Evolutionary conservation across 2,888 invertebrate species (phyloP).

Genomic region (Sinelater perroti): DNA sequence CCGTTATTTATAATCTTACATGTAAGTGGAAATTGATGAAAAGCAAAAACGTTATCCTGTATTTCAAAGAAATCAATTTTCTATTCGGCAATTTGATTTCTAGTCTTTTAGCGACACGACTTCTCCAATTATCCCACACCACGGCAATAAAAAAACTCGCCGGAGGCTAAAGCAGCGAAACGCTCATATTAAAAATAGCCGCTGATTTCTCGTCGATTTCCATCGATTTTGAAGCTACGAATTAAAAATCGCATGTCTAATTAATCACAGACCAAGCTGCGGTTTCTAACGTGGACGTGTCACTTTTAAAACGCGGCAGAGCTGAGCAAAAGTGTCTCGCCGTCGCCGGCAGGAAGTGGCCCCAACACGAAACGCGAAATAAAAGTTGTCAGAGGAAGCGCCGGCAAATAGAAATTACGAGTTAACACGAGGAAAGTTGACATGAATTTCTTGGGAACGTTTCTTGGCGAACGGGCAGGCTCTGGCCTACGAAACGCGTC

Average conservation of each 20-base stretch:
- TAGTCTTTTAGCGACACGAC: background rate
- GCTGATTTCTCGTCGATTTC: too few relatives aligned
- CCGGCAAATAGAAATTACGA: conserved; percentile 34
- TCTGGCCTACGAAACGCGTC: conserved; percentile 28
- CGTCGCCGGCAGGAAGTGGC: conserved; percentile 30
- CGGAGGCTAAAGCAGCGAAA: too few relatives aligned
- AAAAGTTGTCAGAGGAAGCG: conserved; percentile 29
- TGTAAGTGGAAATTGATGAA: too few relatives aligned
- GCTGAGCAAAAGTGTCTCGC: conserved; percentile 1
- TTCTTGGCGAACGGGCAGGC: conserved; percentile 28
- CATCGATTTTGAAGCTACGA: too few relatives aligned
- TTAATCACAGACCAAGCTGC: too few relatives aligned
- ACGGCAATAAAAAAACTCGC: too few relatives aligned
- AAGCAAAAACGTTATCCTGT: too few relatives aligned
- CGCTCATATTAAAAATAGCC: too few relatives aligned
- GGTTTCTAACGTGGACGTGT: too few relatives aligned
- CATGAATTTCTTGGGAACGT: conserved; percentile 35
- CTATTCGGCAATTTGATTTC: background rate
- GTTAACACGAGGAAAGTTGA: conserved; percentile 36
- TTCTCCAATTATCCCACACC: conserved; percentile 14
- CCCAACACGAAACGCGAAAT: conserved; percentile 23
- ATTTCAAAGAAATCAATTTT: conserved; percentile 7
- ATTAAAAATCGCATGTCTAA: too few relatives aligned
- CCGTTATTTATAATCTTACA: too few relatives aligned
- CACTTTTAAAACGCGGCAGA: background rate